Base-by-base conservation (phyloP, 2,888 invertebrate species). In the Napeogenes sylphis region DNA sequence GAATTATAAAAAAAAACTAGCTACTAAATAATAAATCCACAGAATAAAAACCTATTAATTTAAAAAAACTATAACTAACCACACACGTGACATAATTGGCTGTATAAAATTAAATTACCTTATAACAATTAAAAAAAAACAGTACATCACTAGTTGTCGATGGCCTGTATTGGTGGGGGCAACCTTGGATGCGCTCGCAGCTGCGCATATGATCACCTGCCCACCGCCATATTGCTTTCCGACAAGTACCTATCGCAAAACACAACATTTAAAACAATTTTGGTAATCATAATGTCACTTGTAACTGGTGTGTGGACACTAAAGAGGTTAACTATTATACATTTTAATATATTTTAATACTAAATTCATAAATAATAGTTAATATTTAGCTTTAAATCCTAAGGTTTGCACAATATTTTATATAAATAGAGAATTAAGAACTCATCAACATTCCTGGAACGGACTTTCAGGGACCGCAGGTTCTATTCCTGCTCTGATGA, bases 131-230 rank as follows among this genome's bases (percentile, higher is more conserved):
- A 62, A 64, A 62, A 65, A 69, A 69, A 65, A 67, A 65, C 71
- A 69, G 71, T 69, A 71, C 86, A 79, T 79, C 85, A 82, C 86
- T 87, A 85, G 73, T 76, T 77, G 80, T 78, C 75, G 77, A 77
- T 76, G 75, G 71, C 70, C 73, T 74, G 74, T 69, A 77, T 78
- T 76, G 75, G 77, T 70, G 80, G 75, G 79, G 81, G 82, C 75
- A 85, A 86, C 87, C 89, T 87, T 90, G 86, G 81, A 76, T 75
- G 80, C 75, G 80, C 73, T 65, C 76, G 85, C 89, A 86, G 88
- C 89, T 86, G 89, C 86, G 67, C 63, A 73, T 63, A 63, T 76
- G 82, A 79, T 86, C 87, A 87, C 88, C 89, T 87, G 87, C 89
- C 83, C 72, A 74, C 75, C 74, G 75, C 83, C 85, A 83, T 83